Evolutionary conservation across 2,888 invertebrate species (phyloP), one percentile per base, ranked within the genome.

Genomic region (Neoitamus cyanurus): DNA sequence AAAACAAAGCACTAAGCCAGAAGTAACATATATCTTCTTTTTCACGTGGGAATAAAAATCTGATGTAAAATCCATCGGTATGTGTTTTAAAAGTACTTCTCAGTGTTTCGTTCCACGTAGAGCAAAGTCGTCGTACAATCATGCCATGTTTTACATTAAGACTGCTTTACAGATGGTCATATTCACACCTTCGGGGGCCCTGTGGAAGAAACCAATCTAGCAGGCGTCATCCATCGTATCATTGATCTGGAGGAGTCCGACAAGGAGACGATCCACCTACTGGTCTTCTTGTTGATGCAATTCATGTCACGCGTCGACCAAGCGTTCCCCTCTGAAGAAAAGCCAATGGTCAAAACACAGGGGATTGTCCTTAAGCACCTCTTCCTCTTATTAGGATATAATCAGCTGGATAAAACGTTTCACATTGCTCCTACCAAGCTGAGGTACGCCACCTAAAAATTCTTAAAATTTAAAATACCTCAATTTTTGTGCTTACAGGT

Each of bases 231-330:
- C 58, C 97, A 98, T 86, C 94, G 96, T 89, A 95, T 98, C 1
- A 95, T 98, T 86, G 99, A 99, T 89, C 92, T 97, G 78, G 98
- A 99, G 89, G 98, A 98, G 89, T 95, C 97, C 0, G 99, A 99
- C 89, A 94, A 96, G 87, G 98, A 99, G 91, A 99, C 99, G 0
- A 96, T 98, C 88, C 98, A 99, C 90, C 92, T 99, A 31, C 92
- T 99, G 46, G 96, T 99, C 11, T 97, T 98, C 88, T 93, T 99
- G n/a, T 93, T 99, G 13, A 98, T 99, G 96, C 98, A 98, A 92
- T 99, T 98, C 90, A 93, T 99, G 90, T 97, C 98, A 0, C 93
- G 95, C 88, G 93, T 94, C 30, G 95, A 96, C 90, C 95, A 95
- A 90, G 96, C 97, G 0, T 96, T 94, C 89, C 97, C 97, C 0